Percentiles rank a stretch among this genome's conserved stretches.
These are phyloP conservation scores for Stratiomys singularior DNA, from an alignment of 2,888 invertebrate genomes.

Conservation along the genomic window DNA sequence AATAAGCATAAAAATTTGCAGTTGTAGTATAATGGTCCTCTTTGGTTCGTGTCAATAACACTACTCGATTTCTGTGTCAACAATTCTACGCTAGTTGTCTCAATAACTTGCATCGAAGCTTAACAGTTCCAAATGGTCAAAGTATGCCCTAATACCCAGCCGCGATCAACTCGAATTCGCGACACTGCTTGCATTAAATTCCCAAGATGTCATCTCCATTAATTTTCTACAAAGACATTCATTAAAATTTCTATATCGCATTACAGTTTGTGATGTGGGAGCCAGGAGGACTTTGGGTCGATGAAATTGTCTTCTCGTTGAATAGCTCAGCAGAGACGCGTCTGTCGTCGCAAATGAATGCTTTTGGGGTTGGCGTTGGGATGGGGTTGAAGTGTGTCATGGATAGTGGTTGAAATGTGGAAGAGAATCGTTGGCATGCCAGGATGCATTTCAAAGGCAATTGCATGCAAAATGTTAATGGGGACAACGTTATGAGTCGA, in stretches of 20 bases:
- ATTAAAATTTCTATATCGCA: constrained; percentile 7
- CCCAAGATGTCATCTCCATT: neutral
- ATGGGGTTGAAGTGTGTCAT: neutral
- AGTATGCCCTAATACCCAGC: too few relatives aligned
- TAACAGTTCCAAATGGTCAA: too few relatives aligned
- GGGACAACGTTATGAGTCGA: neutral
- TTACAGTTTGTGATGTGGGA: neutral
- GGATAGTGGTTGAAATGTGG: neutral
- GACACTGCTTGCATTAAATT: neutral
- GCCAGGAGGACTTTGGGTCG: neutral
- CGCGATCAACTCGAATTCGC: neutral
- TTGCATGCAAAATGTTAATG: constrained; percentile 23
- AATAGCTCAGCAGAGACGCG: neutral
- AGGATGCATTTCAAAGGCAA: neutral
- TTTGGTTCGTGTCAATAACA: constrained; percentile 9
- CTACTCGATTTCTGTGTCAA: neutral
- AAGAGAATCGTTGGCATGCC: neutral
- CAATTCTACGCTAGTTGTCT: neutral
- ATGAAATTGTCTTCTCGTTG: too few relatives aligned
- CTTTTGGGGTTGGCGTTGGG: neutral
- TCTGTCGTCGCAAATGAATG: neutral
- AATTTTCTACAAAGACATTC: constrained; percentile 8
- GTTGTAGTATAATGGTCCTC: neutral
- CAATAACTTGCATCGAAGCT: too few relatives aligned
- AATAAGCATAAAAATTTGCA: neutral